These are phyloP conservation scores for Atethmia centrago DNA, from an alignment of 2,888 invertebrate genomes.

Conservation along the genomic window DNA sequence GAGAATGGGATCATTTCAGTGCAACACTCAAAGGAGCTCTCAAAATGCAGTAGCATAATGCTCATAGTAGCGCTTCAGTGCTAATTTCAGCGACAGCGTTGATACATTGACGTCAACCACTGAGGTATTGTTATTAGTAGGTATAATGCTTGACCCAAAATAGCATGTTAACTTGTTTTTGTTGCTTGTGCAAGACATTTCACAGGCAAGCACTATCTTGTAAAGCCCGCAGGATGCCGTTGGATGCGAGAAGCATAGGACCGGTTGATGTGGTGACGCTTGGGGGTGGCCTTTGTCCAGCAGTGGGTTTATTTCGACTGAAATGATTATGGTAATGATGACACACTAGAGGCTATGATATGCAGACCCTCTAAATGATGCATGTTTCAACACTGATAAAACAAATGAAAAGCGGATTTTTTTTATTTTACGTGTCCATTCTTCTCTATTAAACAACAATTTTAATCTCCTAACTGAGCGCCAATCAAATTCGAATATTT, in stretches of 20 bases:
- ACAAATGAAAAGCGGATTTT: neutral
- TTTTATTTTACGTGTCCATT: neutral
- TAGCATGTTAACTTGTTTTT: neutral
- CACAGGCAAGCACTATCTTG: too few species aligned
- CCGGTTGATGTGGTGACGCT: too few species aligned
- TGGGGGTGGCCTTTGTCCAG: too few species aligned
- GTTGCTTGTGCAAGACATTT: neutral
- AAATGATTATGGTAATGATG: too few species aligned
- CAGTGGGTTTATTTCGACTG: too few species aligned
- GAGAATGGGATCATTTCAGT: neutral
- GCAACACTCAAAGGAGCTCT: neutral
- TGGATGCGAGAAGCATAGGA: too few species aligned
- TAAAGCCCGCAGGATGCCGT: too few species aligned
- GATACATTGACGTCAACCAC: neutral
- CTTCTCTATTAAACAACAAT: conserved; percentile 26
- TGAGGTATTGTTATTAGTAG: neutral
- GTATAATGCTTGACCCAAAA: conserved; percentile 6
- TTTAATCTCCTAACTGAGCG: conserved; percentile 12
- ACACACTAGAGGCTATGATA: neutral
- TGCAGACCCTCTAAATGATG: neutral
- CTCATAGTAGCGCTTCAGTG: neutral
- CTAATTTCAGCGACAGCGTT: neutral
- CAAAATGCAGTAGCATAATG: neutral
- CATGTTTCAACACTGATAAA: neutral
- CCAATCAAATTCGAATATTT: conserved; percentile 8